A percentile compares a stretch with the other conserved stretches of the same genome.
Evolutionary conservation across 2,113 vertebrate genomes (phyloP).

Genomic region (Hippocampus barbouri): DNA sequence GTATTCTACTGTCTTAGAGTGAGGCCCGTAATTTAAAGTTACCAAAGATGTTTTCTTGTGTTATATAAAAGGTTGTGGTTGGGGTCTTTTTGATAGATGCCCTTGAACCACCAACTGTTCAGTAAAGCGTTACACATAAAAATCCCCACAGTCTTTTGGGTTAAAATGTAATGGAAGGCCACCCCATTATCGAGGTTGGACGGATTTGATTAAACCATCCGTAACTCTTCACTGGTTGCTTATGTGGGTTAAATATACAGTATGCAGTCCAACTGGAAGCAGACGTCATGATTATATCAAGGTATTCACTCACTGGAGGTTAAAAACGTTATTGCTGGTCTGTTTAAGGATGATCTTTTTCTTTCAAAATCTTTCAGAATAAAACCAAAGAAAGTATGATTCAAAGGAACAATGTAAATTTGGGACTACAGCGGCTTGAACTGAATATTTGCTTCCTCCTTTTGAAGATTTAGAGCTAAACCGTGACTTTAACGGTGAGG

Average conservation of each 20-base stretch:
- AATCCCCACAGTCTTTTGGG: no score
- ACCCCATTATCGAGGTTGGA: no score
- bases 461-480: constrained; percentile 91
- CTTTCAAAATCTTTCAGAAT: not conserved
- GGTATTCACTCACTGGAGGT: no score
- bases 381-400: not conserved
- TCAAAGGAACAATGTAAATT: not conserved
- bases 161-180: no score
- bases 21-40: not conserved
- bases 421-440: not conserved
- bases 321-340: not conserved
- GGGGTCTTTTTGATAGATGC: not conserved
- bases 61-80: not conserved
- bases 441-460: constrained; percentile 47
- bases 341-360: constrained; percentile 2
- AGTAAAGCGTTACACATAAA: not conserved
- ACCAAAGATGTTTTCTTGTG: not conserved
- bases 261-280: no score
- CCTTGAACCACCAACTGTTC: not conserved
- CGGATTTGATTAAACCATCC: no score
- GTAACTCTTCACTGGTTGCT: no score
- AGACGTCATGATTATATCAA: no score
- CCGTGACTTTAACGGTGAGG: constrained; percentile 87
- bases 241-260: no score
- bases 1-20: not conserved